These are phyloP conservation scores for Drosophila quinaria DNA, from an alignment of 2,888 invertebrate genomes.

Conservation along the genomic window DNA sequence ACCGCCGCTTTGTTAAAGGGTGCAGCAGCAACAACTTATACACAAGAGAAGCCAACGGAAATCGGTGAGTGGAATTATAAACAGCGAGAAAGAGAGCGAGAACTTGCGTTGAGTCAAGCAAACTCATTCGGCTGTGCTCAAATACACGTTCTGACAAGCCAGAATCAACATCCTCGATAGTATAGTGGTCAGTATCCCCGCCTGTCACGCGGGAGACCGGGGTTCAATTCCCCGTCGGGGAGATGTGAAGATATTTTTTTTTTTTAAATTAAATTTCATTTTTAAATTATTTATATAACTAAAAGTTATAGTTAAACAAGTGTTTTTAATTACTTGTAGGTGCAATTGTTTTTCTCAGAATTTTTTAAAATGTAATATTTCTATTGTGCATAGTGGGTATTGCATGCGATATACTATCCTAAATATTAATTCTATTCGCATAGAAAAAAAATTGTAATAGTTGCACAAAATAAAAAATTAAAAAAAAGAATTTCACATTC, in stretches of 20 bases:
- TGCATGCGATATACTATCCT: too few relatives aligned
- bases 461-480: too few relatives aligned
- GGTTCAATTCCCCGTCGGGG: constrained; percentile 77
- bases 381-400: too few relatives aligned
- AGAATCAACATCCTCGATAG: constrained; percentile 64
- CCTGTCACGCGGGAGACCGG: constrained; percentile 76
- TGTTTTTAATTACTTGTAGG: neutral
- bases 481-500: constrained; percentile 38
- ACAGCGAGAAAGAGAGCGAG: neutral
- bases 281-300: neutral
- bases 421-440: too few relatives aligned
- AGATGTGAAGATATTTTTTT: constrained; percentile 40
- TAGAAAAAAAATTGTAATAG: too few relatives aligned
- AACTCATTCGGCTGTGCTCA: neutral
- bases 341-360: neutral
- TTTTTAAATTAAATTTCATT: constrained; percentile 7
- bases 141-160: constrained; percentile 5
- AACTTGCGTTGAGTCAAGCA: neutral
- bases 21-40: constrained; percentile 16
- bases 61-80: constrained; percentile 44
- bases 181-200: constrained; percentile 75
- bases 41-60: constrained; percentile 42
- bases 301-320: neutral
- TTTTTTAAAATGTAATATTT: too few relatives aligned
- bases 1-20: constrained; percentile 39